phyloP scores from a whole-genome alignment of 2,113 vertebrate species.

The Amblyornis subalaris region DNA sequence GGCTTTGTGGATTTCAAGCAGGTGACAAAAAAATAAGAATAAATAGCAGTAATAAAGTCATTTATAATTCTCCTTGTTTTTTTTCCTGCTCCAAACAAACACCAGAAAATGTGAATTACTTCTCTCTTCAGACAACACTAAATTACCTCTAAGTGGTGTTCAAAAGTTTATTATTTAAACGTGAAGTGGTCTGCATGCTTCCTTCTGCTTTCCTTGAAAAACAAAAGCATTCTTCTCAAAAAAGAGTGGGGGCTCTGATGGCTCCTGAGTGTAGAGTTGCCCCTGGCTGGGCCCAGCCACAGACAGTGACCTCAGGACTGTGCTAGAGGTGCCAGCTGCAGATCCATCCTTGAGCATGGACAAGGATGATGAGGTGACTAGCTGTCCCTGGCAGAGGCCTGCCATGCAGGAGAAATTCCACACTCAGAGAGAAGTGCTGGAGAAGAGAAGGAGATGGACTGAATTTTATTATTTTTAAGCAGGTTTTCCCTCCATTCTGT shows the following conservation, averaged over 20 bases:
- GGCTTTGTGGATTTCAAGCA: background rate
- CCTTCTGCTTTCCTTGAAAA: background rate
- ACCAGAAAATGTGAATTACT: background rate
- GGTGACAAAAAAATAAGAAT: background rate
- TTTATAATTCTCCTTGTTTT: background rate
- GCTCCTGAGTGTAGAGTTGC: background rate
- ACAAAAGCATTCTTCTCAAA: background rate
- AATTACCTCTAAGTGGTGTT: background rate
- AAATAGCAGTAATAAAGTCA: background rate
- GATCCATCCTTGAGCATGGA: background rate
- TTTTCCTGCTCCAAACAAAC: background rate
- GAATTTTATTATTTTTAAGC: background rate
- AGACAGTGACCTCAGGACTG: background rate
- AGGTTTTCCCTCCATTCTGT: background rate
- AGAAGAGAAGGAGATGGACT: background rate
- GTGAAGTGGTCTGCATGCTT: background rate
- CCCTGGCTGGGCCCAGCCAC: background rate
- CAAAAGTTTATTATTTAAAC: background rate
- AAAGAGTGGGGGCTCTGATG: rapidly evolving
- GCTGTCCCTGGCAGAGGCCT: background rate
- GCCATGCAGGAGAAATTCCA: background rate
- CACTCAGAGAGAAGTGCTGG: rapidly evolving
- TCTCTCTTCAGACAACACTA: background rate
- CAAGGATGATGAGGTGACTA: background rate
- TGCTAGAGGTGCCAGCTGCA: rapidly evolving